phyloP scores from a whole-genome alignment of 1,140 invertebrate genomes.

The Zaprionus africanus region DNA sequence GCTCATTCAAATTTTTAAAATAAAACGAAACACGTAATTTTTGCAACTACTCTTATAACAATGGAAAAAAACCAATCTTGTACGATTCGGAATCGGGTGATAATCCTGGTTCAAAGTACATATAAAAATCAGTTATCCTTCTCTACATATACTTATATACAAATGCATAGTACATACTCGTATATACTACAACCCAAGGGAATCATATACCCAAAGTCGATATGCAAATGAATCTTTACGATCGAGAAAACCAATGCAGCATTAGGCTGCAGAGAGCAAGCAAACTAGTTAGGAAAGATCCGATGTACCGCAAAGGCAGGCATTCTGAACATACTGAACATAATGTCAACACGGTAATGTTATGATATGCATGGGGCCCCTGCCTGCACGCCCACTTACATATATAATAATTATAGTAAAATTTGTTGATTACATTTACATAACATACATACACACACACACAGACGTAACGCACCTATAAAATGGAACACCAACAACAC shows the following conservation, averaged over 20 bases:
- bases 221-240: constrained; percentile 23
- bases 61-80: constrained; percentile 46
- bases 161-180: constrained; percentile 45
- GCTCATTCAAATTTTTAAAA: constrained; percentile 79
- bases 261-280: constrained; percentile 57
- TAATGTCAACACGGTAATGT: constrained; percentile 39
- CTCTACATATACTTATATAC: constrained; percentile 72
- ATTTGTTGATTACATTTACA: constrained; percentile 77
- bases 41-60: constrained; percentile 61
- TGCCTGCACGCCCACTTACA: constrained; percentile 38
- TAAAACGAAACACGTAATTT: constrained; percentile 58
- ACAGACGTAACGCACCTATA: constrained; percentile 28
- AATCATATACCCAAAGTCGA: constrained; percentile 62
- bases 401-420: constrained; percentile 69
- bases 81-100: constrained; percentile 55
- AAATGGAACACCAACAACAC: constrained; percentile 37
- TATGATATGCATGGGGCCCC: constrained; percentile 27
- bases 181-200: constrained; percentile 57
- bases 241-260: constrained; percentile 22
- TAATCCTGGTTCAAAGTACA: constrained; percentile 27
- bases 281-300: constrained; percentile 66
- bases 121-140: constrained; percentile 68
- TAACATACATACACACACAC: constrained; percentile 46
- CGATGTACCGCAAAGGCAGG: constrained; percentile 28
- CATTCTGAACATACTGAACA: constrained; percentile 23